Percentiles rank a stretch among this genome's conserved stretches.
Conservation (phyloP, 2,113 vertebrate genomes). For the Toxotes jaculatrix region DNA sequence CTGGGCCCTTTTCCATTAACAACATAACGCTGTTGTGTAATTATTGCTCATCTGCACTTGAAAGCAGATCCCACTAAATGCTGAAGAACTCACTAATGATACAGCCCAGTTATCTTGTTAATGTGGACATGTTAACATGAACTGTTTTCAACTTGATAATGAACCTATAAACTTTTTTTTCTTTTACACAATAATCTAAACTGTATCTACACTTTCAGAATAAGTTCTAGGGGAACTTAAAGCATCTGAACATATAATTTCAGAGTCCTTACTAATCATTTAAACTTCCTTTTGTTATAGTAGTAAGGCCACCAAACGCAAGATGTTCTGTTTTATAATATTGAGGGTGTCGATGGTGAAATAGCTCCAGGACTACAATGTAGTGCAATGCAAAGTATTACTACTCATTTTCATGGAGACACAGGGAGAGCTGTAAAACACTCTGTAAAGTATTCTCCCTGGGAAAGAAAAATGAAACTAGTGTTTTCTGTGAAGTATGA, state of each 20-base stretch:
- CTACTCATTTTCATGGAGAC: constrained; percentile 29
- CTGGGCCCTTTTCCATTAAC: constrained; percentile 58
- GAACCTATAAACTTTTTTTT: neutral
- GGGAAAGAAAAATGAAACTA: constrained; percentile 57
- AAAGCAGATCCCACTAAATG: constrained; percentile 49
- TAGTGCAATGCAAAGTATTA: constrained; percentile 48
- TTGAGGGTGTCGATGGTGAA: constrained; percentile 31
- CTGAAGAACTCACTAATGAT: constrained; percentile 25
- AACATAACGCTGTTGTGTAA: constrained; percentile 50
- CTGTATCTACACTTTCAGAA: neutral
- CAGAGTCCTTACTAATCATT: constrained; percentile 6
- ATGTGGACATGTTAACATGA: neutral
- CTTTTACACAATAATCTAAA: neutral
- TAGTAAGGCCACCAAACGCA: constrained; percentile 23
- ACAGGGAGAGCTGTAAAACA: constrained; percentile 41
- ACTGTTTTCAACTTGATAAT: neutral
- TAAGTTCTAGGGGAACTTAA: neutral
- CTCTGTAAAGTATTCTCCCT: constrained; percentile 59
- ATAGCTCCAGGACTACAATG: constrained; percentile 55
- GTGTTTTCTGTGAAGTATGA: constrained; percentile 57
- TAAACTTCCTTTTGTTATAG: constrained; percentile 27
- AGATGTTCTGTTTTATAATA: constrained; percentile 33
- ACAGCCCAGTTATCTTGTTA: constrained; percentile 29
- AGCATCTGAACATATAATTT: constrained; percentile 5
- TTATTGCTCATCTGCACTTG: constrained; percentile 66